These are phyloP conservation scores for Siniperca chuatsi DNA, from an alignment of 2,113 vertebrate genomes.

Conservation along the genomic window DNA sequence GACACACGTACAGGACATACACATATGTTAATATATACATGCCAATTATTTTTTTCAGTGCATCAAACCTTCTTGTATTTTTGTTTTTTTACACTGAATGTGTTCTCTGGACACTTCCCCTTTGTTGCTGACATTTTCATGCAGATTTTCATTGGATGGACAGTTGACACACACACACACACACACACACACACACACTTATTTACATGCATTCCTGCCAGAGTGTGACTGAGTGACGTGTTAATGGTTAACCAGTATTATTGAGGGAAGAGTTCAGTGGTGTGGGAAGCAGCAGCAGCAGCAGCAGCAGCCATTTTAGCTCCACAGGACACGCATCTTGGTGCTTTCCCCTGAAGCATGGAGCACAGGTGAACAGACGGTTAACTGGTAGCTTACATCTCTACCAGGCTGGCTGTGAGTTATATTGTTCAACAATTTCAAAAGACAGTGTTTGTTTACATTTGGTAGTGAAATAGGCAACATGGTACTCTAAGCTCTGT, in stretches of 20 bases:
- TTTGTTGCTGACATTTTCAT: neutral
- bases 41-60: no score
- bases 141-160: neutral
- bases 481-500: neutral
- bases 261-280: slow-evolving; percentile 65
- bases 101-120: neutral
- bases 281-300: slow-evolving; percentile 10
- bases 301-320: slow-evolving; percentile 74
- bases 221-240: slow-evolving; percentile 21
- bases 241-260: slow-evolving; percentile 81
- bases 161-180: neutral
- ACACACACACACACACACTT: neutral
- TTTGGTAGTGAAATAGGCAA: slow-evolving; percentile 9
- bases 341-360: slow-evolving; percentile 33
- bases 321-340: neutral
- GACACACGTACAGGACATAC: neutral
- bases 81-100: neutral
- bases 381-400: neutral
- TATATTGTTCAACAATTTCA: neutral
- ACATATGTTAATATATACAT: neutral
- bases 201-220: neutral
- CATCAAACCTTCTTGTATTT: neutral
- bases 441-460: slow-evolving; percentile 18
- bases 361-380: slow-evolving; percentile 1
- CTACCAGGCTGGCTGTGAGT: slow-evolving; percentile 43